These are phyloP conservation scores for Geococcyx californianus DNA, from an alignment of 2,113 vertebrate species.

Conservation along the genomic window DNA sequence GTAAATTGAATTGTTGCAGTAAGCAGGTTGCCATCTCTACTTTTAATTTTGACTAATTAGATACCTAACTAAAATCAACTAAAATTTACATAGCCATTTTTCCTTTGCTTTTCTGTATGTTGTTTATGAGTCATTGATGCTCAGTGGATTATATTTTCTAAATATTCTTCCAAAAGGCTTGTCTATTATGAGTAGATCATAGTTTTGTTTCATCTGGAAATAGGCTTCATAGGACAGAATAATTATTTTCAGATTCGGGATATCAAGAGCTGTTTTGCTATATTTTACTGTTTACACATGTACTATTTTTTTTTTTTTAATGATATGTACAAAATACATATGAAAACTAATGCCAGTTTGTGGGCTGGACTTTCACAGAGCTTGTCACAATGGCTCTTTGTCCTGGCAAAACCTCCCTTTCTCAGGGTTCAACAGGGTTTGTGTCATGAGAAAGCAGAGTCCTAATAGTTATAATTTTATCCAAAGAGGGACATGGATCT, in stretches of 20 bases:
- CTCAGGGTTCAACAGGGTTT: not conserved
- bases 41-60: slow-evolving; percentile 61
- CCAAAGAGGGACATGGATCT: not conserved
- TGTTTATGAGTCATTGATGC: not conserved
- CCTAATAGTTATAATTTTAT: not conserved
- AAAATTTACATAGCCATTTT: not conserved
- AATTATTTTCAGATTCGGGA: not conserved
- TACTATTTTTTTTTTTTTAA: not conserved
- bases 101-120: not conserved
- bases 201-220: not conserved
- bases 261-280: not conserved
- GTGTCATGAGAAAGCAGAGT: not conserved
- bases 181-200: not conserved
- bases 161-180: not conserved
- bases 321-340: not conserved
- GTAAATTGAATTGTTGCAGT: slow-evolving; percentile 42
- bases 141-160: not conserved
- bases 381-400: not conserved
- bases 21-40: not conserved
- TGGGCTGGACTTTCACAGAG: not conserved
- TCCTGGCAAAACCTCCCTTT: not conserved
- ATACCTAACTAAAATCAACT: slow-evolving; percentile 25
- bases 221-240: not conserved
- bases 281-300: not conserved
- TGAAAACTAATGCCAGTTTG: not conserved